Evolutionary conservation across 2,888 invertebrate genomes (phyloP).

Genomic region (Electrophaes corylata): DNA sequence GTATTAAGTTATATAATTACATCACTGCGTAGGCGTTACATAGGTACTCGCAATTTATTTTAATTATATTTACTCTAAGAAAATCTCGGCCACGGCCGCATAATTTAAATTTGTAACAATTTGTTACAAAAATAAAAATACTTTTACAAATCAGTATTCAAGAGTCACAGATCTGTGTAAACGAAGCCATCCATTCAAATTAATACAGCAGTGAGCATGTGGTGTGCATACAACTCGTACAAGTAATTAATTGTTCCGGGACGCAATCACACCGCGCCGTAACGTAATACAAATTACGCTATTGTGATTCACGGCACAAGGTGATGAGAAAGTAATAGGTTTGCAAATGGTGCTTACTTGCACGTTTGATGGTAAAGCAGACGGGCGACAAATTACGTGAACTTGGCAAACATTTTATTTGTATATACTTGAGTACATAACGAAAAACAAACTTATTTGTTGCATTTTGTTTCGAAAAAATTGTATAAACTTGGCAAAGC

Average conservation of each 20-base stretch:
- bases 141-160: not conserved
- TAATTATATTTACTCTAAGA: no score
- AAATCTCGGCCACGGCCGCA: no score
- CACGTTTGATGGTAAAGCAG: not conserved
- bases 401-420: not conserved
- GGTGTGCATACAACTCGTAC: not conserved
- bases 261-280: constrained; percentile 24
- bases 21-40: no score
- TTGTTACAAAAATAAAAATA: no score
- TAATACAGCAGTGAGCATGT: not conserved
- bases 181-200: not conserved
- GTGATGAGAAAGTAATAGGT: not conserved
- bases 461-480: not conserved
- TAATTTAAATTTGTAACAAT: no score
- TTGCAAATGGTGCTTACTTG: not conserved
- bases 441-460: not conserved
- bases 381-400: not conserved
- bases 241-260: constrained; percentile 16
- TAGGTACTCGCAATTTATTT: no score
- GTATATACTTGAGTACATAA: not conserved
- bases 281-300: constrained; percentile 20
- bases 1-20: no score
- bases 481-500: not conserved
- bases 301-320: not conserved
- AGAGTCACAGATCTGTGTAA: not conserved